phyloP scores from a whole-genome alignment of 2,113 vertebrate genomes.

The Notothenia rossii region DNA sequence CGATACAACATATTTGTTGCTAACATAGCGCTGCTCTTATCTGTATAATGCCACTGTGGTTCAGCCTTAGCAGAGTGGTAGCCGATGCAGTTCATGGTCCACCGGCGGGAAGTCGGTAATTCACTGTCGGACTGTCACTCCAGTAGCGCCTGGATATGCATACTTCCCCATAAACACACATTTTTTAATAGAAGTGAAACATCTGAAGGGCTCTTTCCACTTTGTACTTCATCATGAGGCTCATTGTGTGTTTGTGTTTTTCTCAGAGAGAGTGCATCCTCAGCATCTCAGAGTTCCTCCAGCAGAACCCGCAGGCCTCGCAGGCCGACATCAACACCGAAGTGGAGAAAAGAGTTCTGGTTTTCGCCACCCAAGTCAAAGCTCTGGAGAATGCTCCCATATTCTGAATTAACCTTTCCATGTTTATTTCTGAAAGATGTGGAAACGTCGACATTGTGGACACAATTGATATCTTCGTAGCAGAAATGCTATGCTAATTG shows the following conservation, averaged over 20 bases:
- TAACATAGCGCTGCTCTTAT: too few relatives aligned
- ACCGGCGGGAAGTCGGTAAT: too few relatives aligned
- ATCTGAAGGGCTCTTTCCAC: too few relatives aligned
- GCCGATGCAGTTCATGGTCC: too few relatives aligned
- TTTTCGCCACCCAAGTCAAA: slow-evolving; percentile 79
- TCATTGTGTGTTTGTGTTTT: slow-evolving; percentile 15
- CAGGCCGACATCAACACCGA: slow-evolving; percentile 70
- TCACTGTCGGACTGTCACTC: too few relatives aligned
- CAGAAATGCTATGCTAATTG: background rate
- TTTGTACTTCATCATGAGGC: background rate
- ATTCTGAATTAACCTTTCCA: slow-evolving; percentile 41
- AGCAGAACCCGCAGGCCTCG: slow-evolving; percentile 74
- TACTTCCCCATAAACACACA: too few relatives aligned
- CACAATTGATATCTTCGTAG: background rate
- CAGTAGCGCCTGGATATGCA: too few relatives aligned
- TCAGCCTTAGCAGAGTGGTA: too few relatives aligned
- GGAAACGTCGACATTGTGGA: background rate
- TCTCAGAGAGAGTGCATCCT: slow-evolving; percentile 82
- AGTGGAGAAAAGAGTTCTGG: slow-evolving; percentile 81
- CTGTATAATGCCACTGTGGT: too few relatives aligned
- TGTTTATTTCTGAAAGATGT: background rate
- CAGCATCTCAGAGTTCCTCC: slow-evolving; percentile 74
- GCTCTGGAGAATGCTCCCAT: slow-evolving; percentile 68
- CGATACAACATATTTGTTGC: too few relatives aligned
- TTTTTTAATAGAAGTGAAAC: too few relatives aligned